These are phyloP conservation scores for Xestobium rufovillosum DNA, from an alignment of 2,888 invertebrate genomes.

Conservation along the genomic window DNA sequence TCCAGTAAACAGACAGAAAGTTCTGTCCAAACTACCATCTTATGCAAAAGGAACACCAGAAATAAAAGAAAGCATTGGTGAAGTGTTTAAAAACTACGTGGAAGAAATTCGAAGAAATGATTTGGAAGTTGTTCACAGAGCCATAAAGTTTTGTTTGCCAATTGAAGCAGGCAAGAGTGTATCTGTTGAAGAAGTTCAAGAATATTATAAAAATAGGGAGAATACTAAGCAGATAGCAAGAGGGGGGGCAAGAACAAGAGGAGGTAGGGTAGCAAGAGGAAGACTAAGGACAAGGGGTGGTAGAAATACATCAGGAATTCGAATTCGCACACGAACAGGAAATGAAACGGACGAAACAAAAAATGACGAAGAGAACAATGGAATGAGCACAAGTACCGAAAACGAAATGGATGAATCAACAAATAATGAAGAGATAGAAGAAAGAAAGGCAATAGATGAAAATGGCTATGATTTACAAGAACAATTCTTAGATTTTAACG, in stretches of 20 bases:
- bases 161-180: constrained; percentile 12
- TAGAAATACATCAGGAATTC: no score
- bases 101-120: constrained; percentile 12
- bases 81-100: constrained; percentile 9
- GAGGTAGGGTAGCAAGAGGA: no score
- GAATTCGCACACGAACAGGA: no score
- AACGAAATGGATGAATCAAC: no score
- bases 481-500: no score
- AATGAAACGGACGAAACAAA: no score
- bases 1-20: constrained; percentile 11
- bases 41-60: constrained; percentile 7
- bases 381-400: no score
- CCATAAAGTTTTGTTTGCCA: constrained; percentile 11
- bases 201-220: constrained; percentile 9
- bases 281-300: no score
- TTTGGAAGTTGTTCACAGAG: constrained; percentile 7
- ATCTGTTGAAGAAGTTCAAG: constrained; percentile 13
- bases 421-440: no score
- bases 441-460: no score
- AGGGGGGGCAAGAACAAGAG: constrained; percentile 10
- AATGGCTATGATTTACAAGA: no score
- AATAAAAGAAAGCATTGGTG: constrained; percentile 7
- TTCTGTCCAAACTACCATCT: constrained; percentile 6
- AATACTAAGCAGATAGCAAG: constrained; percentile 5
- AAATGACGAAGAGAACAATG: no score